phyloP scores from a whole-genome alignment of 2,888 invertebrate genomes.

The Thelaira solivaga region DNA sequence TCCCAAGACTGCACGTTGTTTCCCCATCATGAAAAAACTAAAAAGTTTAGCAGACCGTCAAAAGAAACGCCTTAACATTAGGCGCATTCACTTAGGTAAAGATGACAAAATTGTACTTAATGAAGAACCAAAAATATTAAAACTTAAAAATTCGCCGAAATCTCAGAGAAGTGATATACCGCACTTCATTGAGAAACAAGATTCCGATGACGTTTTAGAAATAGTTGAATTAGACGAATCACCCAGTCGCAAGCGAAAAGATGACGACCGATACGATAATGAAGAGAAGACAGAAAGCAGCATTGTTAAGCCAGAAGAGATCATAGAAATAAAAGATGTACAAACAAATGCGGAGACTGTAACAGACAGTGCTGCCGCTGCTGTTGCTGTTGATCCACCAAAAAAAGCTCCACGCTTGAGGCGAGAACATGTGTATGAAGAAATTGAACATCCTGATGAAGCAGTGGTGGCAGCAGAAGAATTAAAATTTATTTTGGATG shows the following conservation, averaged over 20 bases:
- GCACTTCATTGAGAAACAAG: conserved; percentile 77
- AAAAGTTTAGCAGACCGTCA: conserved; percentile 82
- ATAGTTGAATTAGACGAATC: conserved; percentile 77
- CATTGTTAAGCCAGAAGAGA: conserved; percentile 75
- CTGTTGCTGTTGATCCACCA: conserved; percentile 65
- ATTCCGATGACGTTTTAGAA: conserved; percentile 77
- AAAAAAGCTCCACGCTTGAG: conserved; percentile 78
- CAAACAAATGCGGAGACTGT: conserved; percentile 46
- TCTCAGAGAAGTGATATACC: conserved; percentile 78
- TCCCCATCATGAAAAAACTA: conserved; percentile 82
- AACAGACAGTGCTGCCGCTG: conserved; percentile 7
- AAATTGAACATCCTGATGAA: conserved; percentile 77
- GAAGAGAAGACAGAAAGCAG: conserved; percentile 60
- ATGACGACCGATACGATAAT: conserved; percentile 42
- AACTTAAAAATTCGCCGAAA: conserved; percentile 81
- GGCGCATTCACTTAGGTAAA: conserved; percentile 73
- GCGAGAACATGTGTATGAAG: conserved; percentile 82
- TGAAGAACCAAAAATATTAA: conserved; percentile 80
- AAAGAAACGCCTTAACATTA: conserved; percentile 78
- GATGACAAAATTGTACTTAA: conserved; percentile 78
- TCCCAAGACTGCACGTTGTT: conserved; percentile 75
- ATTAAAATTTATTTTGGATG: conserved; percentile 69
- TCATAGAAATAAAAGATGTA: conserved; percentile 71
- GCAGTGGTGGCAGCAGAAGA: conserved; percentile 46
- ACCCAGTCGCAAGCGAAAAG: conserved; percentile 74